These are phyloP conservation scores for Tachystola acroxantha DNA, from an alignment of 2,888 invertebrate genomes.

Conservation along the genomic window DNA sequence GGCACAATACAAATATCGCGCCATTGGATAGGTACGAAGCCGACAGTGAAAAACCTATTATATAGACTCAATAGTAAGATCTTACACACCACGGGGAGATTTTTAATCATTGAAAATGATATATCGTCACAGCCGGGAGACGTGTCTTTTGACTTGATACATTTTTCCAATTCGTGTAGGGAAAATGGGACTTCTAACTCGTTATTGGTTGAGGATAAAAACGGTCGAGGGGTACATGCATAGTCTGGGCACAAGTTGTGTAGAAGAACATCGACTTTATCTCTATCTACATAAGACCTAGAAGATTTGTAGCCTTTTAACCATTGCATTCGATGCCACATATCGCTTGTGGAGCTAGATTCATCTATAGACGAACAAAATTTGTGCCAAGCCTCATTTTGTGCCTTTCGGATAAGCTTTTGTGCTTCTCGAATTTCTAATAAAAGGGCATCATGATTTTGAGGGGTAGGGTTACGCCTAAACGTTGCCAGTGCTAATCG, in stretches of 20 bases:
- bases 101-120: slow-evolving; percentile 9
- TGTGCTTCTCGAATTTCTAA: background rate
- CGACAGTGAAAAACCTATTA: too few species aligned
- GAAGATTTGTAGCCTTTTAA: slow-evolving; percentile 3
- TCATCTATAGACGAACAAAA: slow-evolving; percentile 8
- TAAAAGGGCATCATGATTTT: too few species aligned
- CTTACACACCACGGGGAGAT: slow-evolving; percentile 1
- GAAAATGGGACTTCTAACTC: background rate
- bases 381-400: background rate
- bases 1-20: too few species aligned
- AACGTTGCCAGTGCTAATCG: too few species aligned
- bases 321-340: slow-evolving; percentile 11
- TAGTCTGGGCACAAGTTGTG: background rate
- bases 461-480: too few species aligned
- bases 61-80: background rate
- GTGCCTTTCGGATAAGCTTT: slow-evolving; percentile 7
- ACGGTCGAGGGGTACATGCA: background rate
- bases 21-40: too few species aligned
- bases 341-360: background rate
- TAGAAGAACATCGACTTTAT: background rate
- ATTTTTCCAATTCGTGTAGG: slow-evolving; percentile 6
- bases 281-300: background rate
- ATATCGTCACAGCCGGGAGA: slow-evolving; percentile 7
- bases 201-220: background rate
- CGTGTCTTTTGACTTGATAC: slow-evolving; percentile 9